Conservation (phyloP, 1,140 invertebrate species). For the Drosophila repletoides region DNA sequence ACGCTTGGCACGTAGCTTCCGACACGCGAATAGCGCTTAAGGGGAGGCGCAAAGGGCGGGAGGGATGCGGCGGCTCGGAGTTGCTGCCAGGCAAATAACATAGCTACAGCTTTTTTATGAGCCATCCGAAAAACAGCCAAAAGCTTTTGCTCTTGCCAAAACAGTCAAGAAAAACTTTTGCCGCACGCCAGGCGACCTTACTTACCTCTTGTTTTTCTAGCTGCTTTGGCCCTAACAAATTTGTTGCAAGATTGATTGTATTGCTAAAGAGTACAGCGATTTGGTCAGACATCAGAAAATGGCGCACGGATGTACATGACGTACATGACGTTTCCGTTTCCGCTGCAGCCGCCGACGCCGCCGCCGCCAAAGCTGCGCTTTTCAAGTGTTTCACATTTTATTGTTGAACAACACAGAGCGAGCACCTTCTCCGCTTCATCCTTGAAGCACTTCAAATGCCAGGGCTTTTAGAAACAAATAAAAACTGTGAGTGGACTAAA, state of each 20-base stretch:
- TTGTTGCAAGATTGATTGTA: constrained; percentile 76
- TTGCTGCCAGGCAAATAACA: constrained; percentile 11
- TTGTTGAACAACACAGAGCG: constrained; percentile 17
- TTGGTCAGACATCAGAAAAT: constrained; percentile 49
- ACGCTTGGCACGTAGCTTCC: constrained; percentile 71
- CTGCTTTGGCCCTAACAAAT: constrained; percentile 58
- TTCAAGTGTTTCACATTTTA: constrained; percentile 47
- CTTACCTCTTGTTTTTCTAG: constrained; percentile 30
- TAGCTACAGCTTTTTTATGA: constrained; percentile 32
- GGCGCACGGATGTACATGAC: constrained; percentile 68
- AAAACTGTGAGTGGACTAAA: constrained; percentile 8
- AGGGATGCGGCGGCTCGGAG: not conserved
- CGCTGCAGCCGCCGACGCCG: constrained; percentile 46
- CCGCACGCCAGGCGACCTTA: constrained; percentile 34
- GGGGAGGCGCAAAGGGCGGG: not conserved
- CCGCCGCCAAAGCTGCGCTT: constrained; percentile 17
- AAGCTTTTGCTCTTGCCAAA: constrained; percentile 42
- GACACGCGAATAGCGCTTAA: constrained; percentile 53
- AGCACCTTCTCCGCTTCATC: not conserved
- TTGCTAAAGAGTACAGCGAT: constrained; percentile 42
- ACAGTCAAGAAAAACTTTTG: constrained; percentile 34
- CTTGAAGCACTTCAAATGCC: constrained; percentile 17
- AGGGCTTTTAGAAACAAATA: constrained; percentile 38
- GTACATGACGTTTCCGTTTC: constrained; percentile 74
- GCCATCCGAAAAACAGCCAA: constrained; percentile 53